Conservation (phyloP, 2,113 vertebrate genomes). For the Rutilus rutilus region DNA sequence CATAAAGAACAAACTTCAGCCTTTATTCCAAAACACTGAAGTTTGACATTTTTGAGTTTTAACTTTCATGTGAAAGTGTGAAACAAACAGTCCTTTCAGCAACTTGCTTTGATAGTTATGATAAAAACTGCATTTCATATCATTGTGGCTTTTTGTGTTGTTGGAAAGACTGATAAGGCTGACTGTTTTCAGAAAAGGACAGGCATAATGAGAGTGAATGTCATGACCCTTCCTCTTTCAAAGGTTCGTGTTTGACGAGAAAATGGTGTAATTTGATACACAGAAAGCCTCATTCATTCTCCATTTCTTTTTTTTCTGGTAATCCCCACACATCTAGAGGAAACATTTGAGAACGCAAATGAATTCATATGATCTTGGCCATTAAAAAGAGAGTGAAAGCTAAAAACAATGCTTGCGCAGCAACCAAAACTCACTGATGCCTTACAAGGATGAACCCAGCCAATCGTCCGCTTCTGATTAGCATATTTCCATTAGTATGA, state of each 20-base stretch:
- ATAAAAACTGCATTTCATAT: neutral
- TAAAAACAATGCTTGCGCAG: neutral
- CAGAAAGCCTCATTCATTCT: neutral
- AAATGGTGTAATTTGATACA: neutral
- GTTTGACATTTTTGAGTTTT: neutral
- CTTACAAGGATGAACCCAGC: neutral
- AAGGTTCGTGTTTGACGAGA: neutral
- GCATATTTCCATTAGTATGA: neutral
- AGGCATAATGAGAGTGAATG: neutral
- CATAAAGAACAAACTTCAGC: neutral
- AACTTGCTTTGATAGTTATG: neutral
- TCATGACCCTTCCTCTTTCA: neutral
- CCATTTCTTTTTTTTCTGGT: neutral
- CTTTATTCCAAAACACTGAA: neutral
- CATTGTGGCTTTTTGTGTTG: neutral
- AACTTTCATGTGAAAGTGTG: neutral
- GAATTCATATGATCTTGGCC: neutral
- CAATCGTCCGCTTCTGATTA: conserved; percentile 6
- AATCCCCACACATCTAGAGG: neutral
- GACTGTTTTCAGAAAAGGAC: neutral
- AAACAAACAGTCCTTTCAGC: neutral
- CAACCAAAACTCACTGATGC: neutral
- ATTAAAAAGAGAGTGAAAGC: neutral
- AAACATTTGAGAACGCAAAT: neutral
- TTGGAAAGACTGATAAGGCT: neutral